A percentile compares a stretch with the other conserved stretches of the same genome.
Evolutionary conservation across 1,140 invertebrate genomes (phyloP).

Genomic region (Sycophila sp.): DNA sequence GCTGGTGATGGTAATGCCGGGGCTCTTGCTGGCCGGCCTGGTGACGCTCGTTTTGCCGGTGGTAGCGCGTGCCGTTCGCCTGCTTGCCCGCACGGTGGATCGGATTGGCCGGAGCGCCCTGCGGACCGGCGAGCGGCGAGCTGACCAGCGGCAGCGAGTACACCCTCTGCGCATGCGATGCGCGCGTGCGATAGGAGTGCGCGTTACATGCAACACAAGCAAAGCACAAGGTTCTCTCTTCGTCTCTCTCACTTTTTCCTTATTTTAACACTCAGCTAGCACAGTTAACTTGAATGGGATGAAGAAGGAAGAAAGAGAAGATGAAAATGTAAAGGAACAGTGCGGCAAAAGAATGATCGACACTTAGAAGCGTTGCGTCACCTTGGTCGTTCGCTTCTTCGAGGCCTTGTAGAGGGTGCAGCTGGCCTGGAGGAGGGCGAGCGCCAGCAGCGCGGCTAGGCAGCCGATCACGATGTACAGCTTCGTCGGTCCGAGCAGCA

Average conservation of each 20-base stretch:
- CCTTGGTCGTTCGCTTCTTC: slow-evolving; percentile 72
- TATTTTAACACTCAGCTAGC: slow-evolving; percentile 15
- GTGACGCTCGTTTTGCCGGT: slow-evolving; percentile 46
- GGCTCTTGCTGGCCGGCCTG: slow-evolving; percentile 35
- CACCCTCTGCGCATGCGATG: slow-evolving; percentile 59
- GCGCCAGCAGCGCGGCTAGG: slow-evolving; percentile 79
- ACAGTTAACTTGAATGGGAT: not conserved
- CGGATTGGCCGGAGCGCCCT: slow-evolving; percentile 54
- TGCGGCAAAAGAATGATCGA: not conserved
- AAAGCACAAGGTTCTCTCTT: slow-evolving; percentile 57
- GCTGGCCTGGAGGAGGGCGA: slow-evolving; percentile 84
- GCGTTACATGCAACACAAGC: slow-evolving; percentile 65
- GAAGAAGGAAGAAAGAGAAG: slow-evolving; percentile 21
- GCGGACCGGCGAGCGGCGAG: slow-evolving; percentile 49
- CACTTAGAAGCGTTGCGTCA: slow-evolving; percentile 46
- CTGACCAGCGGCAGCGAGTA: slow-evolving; percentile 68
- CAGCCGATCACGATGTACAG: slow-evolving; percentile 86
- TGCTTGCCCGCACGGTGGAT: slow-evolving; percentile 62
- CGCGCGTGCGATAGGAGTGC: slow-evolving; percentile 49
- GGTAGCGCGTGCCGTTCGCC: slow-evolving; percentile 26
- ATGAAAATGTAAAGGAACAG: slow-evolving; percentile 1
- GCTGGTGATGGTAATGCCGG: slow-evolving; percentile 50
- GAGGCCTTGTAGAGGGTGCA: slow-evolving; percentile 83
- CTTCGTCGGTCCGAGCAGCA: slow-evolving; percentile 68
- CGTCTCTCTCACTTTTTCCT: slow-evolving; percentile 14